Evolutionary conservation across 2,797 vertebrate genomes (phyloP).

Genomic region (Triplophysa yarkandensis): DNA sequence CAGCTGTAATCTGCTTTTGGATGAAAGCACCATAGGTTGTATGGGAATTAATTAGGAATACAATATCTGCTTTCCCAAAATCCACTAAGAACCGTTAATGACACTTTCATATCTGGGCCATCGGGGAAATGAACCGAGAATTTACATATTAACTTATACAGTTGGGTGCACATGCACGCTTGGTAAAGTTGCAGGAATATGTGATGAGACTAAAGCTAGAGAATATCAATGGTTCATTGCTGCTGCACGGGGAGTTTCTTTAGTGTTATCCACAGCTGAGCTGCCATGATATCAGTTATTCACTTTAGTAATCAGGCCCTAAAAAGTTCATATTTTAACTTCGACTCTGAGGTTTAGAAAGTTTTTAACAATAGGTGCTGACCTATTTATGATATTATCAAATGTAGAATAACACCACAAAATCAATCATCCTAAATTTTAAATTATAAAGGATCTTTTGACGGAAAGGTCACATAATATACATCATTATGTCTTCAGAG

Average conservation of each 20-base stretch:
- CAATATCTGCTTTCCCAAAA: not conserved
- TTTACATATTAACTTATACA: constrained; percentile 19
- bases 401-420: too few species aligned
- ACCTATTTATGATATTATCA: too few species aligned
- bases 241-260: not conserved
- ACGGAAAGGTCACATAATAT: too few species aligned
- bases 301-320: too few species aligned
- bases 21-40: constrained; percentile 3
- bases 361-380: too few species aligned
- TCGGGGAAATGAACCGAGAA: constrained; percentile 15
- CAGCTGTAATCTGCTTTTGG: not conserved
- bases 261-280: not conserved
- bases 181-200: not conserved
- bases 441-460: too few species aligned
- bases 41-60: not conserved
- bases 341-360: too few species aligned
- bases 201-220: not conserved
- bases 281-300: too few species aligned
- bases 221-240: not conserved
- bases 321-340: too few species aligned
- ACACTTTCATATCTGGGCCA: constrained; percentile 20
- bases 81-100: constrained; percentile 1
- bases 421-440: too few species aligned
- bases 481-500: too few species aligned
- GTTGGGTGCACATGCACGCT: not conserved